Conservation (phyloP, 2,113 vertebrate genomes). For the Struthio camelus region DNA sequence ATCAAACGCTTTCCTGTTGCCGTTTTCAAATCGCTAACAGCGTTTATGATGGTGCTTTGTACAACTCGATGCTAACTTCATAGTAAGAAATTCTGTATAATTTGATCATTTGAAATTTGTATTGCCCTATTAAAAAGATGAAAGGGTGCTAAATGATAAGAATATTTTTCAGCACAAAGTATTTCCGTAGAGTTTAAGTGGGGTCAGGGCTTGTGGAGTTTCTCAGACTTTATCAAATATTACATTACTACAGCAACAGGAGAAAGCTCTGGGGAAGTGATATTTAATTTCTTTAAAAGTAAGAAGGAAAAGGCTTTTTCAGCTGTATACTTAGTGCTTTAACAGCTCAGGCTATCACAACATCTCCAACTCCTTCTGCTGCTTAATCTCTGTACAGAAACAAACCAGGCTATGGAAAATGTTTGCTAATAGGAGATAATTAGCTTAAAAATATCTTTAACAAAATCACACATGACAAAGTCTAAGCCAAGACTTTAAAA, state of each 20-base stretch:
- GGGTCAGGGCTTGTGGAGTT: neutral
- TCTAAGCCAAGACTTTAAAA: neutral
- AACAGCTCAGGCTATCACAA: neutral
- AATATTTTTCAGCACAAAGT: neutral
- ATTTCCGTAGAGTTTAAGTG: neutral
- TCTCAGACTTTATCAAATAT: slow-evolving; percentile 37
- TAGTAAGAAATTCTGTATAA: neutral
- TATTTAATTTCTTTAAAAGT: neutral
- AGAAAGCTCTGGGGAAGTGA: neutral
- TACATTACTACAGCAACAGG: neutral
- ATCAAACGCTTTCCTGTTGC: neutral
- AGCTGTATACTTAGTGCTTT: neutral
- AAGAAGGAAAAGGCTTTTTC: neutral
- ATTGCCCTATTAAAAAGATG: neutral
- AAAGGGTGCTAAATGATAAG: neutral
- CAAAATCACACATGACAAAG: neutral
- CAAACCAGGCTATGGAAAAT: neutral
- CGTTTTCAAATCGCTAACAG: neutral
- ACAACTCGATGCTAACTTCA: neutral
- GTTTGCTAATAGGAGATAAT: neutral
- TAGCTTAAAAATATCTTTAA: neutral
- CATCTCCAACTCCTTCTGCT: slow-evolving; percentile 12
- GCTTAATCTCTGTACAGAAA: neutral
- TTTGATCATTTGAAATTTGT: neutral
- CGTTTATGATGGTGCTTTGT: neutral